Base-by-base conservation (phyloP, 37 sponge, comb jelly and placozoan genomes). In the Eunapius fragilis region DNA sequence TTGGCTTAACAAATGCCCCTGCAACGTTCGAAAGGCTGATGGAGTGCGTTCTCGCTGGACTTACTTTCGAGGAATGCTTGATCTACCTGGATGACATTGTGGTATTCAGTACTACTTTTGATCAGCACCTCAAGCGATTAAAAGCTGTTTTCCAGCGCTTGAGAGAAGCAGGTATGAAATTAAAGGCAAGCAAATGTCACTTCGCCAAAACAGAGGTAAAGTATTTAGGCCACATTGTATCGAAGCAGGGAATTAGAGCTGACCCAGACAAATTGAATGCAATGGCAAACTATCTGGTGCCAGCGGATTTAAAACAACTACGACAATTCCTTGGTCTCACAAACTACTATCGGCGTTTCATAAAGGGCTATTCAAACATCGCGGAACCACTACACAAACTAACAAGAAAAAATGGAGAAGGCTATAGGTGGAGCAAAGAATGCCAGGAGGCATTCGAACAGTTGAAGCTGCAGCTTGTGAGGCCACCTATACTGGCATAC, bases 191-290 rank as follows among this genome's bases (percentile, higher is more conserved):
- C 34, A 88, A 82, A 12, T 88, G 79, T 45, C 73, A 70, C 17
- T 83, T 88, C 41, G 83, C 79, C 27, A 72, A 69, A 12, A n/a
- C 0, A 31, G 19, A 58, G 26, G 83, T 88, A 2, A 5, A 69
- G 38, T 88, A 79, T 27, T 45, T 89, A 14, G 85, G 89, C 13
- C 85, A 89, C 72, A 27, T 89, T 38, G 77, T 89, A 14, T 83
- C 89, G 5, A 35, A 5, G 13, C 37, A 75, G 25, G 89, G 89
- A 7, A n/a, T 76, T 6, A 10, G 36, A 50, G 49, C 84, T 24
- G 79, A 83, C 71, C 79, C 84, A 32, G 19, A 25, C 0, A 89
- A 84, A 74, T 17, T 73, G 1, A 68, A 83, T 35, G 77, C 85
- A 17, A 77, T 89, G 7, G 14, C 75, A 80, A 3, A 31, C 0